Evolutionary conservation across 2,113 vertebrate species (phyloP), one percentile per base, ranked within the genome.

Genomic region (Megatriorchis doriae): DNA sequence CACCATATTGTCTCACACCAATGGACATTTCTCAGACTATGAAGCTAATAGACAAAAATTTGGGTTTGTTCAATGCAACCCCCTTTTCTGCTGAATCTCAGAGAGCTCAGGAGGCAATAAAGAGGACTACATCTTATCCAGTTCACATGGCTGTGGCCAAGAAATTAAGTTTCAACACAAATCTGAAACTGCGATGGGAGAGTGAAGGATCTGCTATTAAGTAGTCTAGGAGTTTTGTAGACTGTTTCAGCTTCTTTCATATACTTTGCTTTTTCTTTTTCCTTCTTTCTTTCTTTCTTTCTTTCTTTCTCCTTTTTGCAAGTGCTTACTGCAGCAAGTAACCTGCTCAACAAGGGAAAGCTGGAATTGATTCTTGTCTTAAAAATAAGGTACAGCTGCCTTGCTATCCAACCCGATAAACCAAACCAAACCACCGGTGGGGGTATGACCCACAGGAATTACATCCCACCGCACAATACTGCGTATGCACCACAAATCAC

Each of bases 271-370:
- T 23, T 17, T 22, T 11, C 32, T 55, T 27, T 18, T 7, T 3
- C 1, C 9, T 21, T 77, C 6, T 40, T 9, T 4, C 1, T 7
- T 22, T 77, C 6, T n/a, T 16, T 7, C 7, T 15, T 23, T 20
- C 7, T 38, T 27, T 13, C 34, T 10, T 6, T 19, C 13, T 36
- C 21, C 31, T 25, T 77, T 75, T 68, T 48, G 52, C n/a, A 63
- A 88, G 50, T 20, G 23, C 15, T 52, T 45, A 26, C 29, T 66
- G 36, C 32, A 45, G 58, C 38, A 61, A 70, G 34, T 27, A 88
- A 67, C 7, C 34, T 58, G 27, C 29, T 90, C n/a, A 74, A 65
- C 8, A 38, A 61, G 13, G 18, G 18, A 13, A 78, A 71, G 36
- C 10, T 72, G 13, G 40, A 55, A 77, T 19, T 32, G 18, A 50